phyloP scores from a whole-genome alignment of 2,113 vertebrate genomes.

The Psammodynastes pulverulentus region DNA sequence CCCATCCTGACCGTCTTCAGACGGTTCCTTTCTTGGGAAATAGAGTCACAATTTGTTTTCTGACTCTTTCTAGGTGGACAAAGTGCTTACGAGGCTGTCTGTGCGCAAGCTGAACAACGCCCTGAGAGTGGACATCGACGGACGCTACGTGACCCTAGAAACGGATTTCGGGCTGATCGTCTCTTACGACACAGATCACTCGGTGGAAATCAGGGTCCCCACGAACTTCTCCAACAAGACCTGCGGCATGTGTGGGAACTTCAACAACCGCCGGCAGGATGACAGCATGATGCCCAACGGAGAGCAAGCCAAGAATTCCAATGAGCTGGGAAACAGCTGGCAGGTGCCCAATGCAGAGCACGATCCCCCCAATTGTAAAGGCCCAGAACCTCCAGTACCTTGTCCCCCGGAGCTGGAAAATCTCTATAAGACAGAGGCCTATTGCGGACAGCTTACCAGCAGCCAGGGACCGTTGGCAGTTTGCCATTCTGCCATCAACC shows the following conservation, averaged over 20 bases:
- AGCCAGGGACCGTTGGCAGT: constrained; percentile 67
- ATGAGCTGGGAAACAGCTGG: constrained; percentile 71
- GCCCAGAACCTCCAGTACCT: constrained; percentile 12
- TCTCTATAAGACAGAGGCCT: constrained; percentile 61
- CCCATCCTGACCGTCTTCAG: background rate
- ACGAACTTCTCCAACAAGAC: constrained; percentile 67
- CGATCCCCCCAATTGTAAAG: constrained; percentile 56
- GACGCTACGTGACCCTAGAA: constrained; percentile 64
- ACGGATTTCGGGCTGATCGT: constrained; percentile 71
- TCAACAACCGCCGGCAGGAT: constrained; percentile 68
- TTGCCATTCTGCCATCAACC: constrained; percentile 66
- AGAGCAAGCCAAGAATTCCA: constrained; percentile 47
- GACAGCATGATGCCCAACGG: constrained; percentile 68
- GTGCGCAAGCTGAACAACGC: constrained; percentile 55
- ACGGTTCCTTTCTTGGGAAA: background rate
- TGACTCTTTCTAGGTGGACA: constrained; percentile 71
- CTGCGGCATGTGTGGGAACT: constrained; percentile 86
- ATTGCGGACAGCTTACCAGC: constrained; percentile 74
- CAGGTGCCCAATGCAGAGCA: constrained; percentile 22
- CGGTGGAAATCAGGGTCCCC: constrained; percentile 72
- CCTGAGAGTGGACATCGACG: constrained; percentile 64
- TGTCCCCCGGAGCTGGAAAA: constrained; percentile 63
- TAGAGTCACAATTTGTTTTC: too few species aligned
- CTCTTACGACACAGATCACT: constrained; percentile 69
- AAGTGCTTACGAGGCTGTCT: constrained; percentile 72